phyloP scores from a whole-genome alignment of 2,888 invertebrate genomes.

The Agriotes lineatus region DNA sequence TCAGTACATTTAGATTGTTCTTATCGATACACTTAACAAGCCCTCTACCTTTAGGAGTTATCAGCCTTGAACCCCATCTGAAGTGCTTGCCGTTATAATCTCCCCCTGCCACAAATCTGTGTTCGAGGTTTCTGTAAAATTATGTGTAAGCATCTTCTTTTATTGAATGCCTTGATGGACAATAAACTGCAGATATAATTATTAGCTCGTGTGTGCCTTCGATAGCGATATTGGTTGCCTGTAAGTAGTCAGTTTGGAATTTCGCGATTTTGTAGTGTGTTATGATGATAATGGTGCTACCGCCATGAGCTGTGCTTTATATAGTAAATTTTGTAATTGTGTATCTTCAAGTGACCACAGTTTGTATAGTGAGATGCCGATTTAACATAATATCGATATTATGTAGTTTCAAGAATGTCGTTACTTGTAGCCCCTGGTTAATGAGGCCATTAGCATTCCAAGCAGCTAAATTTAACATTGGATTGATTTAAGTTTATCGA shows the following conservation, averaged over 20 bases:
- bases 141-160: constrained; percentile 8
- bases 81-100: constrained; percentile 36
- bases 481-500: not conserved
- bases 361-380: too few relatives aligned
- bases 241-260: not conserved
- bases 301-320: not conserved
- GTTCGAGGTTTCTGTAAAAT: not conserved
- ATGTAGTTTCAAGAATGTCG: not conserved
- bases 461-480: not conserved
- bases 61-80: constrained; percentile 23
- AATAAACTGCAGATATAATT: constrained; percentile 7
- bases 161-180: constrained; percentile 20
- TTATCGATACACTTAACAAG: not conserved
- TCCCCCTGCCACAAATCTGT: constrained; percentile 17
- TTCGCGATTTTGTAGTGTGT: not conserved
- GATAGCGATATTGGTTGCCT: not conserved
- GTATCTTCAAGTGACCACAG: not conserved
- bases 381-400: not conserved
- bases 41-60: constrained; percentile 1
- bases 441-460: too few relatives aligned
- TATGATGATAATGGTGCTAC: not conserved
- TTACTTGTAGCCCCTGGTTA: too few relatives aligned
- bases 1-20: constrained; percentile 1
- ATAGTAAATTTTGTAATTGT: constrained; percentile 2
- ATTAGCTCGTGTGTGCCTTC: not conserved